These are phyloP conservation scores for Centropus unirufus DNA, from an alignment of 2,113 vertebrate species.

Conservation along the genomic window DNA sequence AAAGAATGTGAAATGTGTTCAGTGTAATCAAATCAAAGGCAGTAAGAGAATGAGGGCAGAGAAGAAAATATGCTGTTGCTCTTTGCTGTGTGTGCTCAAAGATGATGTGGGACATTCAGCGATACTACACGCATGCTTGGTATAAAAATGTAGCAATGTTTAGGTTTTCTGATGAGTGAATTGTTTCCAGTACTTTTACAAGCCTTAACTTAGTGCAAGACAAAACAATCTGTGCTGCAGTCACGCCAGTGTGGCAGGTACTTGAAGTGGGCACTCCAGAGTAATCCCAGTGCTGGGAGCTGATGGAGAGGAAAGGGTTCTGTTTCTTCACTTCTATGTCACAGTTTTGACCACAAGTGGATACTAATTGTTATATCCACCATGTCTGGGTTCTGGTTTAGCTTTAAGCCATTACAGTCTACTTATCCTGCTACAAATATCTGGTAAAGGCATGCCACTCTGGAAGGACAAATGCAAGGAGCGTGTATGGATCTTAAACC, in stretches of 20 bases:
- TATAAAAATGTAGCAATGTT: not conserved
- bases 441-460: not conserved
- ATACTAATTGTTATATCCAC: not conserved
- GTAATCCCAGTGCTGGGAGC: not conserved
- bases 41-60: not conserved
- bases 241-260: not conserved
- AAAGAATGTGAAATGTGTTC: constrained; percentile 9
- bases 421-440: not conserved
- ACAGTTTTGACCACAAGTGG: not conserved
- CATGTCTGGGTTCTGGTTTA: not conserved
- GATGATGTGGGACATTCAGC: not conserved
- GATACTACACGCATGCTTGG: not conserved
- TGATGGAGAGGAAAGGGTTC: not conserved
- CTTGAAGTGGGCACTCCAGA: not conserved
- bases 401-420: not conserved
- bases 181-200: not conserved
- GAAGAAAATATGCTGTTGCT: not conserved
- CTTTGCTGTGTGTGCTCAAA: not conserved
- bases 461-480: not conserved
- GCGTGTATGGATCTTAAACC: not conserved
- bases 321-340: not conserved
- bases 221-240: not conserved
- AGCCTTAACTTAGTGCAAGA: too few species aligned
- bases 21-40: not conserved
- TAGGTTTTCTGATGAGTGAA: not conserved